Percentiles rank a stretch among this genome's conserved stretches.
These are phyloP conservation scores for Bombus affinis DNA, from an alignment of 1,140 invertebrate species.

Conservation along the genomic window DNA sequence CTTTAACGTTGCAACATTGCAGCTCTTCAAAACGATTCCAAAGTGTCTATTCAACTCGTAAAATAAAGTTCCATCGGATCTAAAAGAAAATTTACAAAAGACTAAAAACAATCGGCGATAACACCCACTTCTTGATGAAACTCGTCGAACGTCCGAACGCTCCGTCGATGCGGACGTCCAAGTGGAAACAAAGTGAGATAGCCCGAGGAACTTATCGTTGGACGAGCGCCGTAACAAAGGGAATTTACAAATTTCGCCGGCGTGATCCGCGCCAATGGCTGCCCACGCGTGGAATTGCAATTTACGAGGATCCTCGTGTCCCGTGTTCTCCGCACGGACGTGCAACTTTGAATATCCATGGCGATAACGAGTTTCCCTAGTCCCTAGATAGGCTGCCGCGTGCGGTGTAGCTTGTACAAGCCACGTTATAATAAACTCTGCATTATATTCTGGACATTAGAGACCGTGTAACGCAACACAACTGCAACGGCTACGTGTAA, in stretches of 20 bases:
- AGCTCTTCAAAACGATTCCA: not conserved
- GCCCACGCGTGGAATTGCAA: conserved; percentile 51
- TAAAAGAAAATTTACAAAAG: not conserved
- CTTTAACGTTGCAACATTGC: not conserved
- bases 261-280: conserved; percentile 16
- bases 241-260: conserved; percentile 57
- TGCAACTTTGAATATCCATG: conserved; percentile 34
- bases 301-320: conserved; percentile 18
- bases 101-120: not conserved
- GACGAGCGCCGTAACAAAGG: conserved; percentile 29
- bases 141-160: not conserved
- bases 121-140: too few relatives aligned
- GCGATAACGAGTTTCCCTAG: conserved; percentile 60
- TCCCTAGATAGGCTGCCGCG: conserved; percentile 59
- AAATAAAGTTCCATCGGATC: not conserved
- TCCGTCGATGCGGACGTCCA: not conserved
- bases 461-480: too few relatives aligned
- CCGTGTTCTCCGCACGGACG: too few relatives aligned
- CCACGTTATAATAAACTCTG: conserved; percentile 76
- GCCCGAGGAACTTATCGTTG: not conserved
- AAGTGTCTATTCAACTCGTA: not conserved
- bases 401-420: conserved; percentile 29
- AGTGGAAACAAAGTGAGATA: conserved; percentile 6
- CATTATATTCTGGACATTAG: conserved; percentile 69
- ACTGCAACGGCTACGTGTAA: conserved; percentile 19